Base-by-base conservation (phyloP, 2,113 vertebrate species). In the Protomyctophum bolini region DNA sequence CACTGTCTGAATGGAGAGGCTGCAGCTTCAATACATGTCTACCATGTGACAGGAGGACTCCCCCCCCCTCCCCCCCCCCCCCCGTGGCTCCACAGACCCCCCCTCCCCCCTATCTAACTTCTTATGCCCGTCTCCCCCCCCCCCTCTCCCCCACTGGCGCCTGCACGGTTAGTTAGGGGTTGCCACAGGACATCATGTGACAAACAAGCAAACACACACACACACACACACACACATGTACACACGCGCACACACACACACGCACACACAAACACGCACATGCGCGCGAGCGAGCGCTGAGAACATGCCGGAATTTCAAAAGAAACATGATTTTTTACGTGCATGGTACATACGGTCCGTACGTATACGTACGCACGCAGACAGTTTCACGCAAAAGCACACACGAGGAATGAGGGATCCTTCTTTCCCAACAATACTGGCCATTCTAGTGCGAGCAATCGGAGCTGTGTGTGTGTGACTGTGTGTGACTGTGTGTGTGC, bases 151-250 rank as follows among this genome's bases (percentile, higher is more conserved):
- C 76, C 57, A 80, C 90, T 92, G 93, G 92, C 92, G 93, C 93
- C 93, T 93, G 88, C 88, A 94, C 82, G 92, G 90, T 93, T 93
- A 90, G 90, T 94, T 92, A 93, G 83, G 81, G 88, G 84, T 88
- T 73, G 91, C 91, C 90, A 91, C 87, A 87, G 90, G 91, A 91
- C 91, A 92, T 93, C 92, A 93, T 93, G 92, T 93, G 93, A 93
- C 88, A 91, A 92, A 91, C 85, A 86, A 91, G 89, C 83, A 90
- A 82, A 88, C 84, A 85, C 88, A 87, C 83, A 84, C 73, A 85
- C 75, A 82, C 76, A 84, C 61, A 46, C 72, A 51, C 76, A 61
- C 48, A 28, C 56, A 71, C 47, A 75, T 62, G 67, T 50, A 47
- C 72, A 76, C 68, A 60, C 61, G 73, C 72, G 54, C 29, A 45